These are phyloP conservation scores for Phyllostomus hastatus DNA, from an alignment of 2,113 vertebrate species.

Conservation along the genomic window DNA sequence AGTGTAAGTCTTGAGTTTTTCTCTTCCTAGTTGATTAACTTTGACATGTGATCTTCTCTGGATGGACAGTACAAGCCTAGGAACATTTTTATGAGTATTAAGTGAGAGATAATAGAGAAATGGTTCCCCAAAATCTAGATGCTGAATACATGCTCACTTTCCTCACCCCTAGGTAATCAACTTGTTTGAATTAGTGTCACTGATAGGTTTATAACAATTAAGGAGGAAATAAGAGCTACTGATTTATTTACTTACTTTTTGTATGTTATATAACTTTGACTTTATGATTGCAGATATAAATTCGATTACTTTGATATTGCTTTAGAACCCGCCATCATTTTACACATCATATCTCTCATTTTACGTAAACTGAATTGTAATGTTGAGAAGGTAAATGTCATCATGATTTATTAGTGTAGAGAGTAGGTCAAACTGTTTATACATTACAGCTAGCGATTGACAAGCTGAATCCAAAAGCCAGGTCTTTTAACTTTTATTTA, in stretches of 20 bases:
- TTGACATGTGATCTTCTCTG: neutral
- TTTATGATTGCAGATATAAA: neutral
- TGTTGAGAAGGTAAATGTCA: neutral
- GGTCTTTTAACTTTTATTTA: neutral
- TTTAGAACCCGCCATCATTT: neutral
- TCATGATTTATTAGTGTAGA: neutral
- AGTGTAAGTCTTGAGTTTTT: neutral
- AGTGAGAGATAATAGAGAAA: neutral
- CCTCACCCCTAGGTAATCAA: neutral
- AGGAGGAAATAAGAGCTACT: neutral
- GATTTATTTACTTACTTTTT: neutral
- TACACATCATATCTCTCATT: neutral
- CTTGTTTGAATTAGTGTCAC: neutral
- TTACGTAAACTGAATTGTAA: neutral
- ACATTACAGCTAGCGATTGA: neutral
- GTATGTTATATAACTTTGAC: neutral
- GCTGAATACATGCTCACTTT: neutral
- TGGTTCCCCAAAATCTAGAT: neutral
- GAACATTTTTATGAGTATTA: neutral
- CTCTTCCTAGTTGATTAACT: neutral
- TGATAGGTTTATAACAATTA: neutral
- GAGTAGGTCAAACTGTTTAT: neutral
- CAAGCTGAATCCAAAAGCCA: neutral
- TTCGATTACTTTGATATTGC: neutral
- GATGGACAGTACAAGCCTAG: neutral